A percentile compares a stretch with the other conserved stretches of the same genome.
Conservation (phyloP, 35 echinoderm and acorn worm genomes). For the Strongylocentrotus purpuratus region DNA sequence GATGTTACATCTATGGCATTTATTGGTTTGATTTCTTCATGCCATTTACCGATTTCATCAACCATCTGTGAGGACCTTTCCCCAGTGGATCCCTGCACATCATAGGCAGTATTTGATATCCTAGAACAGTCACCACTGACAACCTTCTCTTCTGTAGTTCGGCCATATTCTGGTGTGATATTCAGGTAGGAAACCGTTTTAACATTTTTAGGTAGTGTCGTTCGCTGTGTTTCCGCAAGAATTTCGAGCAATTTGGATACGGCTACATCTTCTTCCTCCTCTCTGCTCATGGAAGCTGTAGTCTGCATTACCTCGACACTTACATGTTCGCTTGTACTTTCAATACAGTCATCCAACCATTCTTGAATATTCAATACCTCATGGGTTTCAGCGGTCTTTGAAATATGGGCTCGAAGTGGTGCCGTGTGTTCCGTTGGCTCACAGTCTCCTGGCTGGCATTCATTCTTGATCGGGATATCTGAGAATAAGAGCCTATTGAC, state of each 20-base stretch:
- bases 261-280: background rate
- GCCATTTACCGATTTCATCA: constrained; percentile 25
- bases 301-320: background rate
- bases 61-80: background rate
- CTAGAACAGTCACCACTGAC: background rate
- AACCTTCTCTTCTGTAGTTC: background rate
- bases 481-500: background rate
- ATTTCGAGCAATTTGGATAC: constrained; percentile 14
- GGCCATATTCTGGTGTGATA: background rate
- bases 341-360: background rate
- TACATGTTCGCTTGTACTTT: background rate
- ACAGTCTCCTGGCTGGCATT: background rate
- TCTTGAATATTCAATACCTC: background rate
- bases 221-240: background rate
- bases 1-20: background rate
- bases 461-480: background rate
- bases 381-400: background rate
- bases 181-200: background rate
- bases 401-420: background rate
- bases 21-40: constrained; percentile 28
- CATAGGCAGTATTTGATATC: background rate
- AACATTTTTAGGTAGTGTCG: background rate
- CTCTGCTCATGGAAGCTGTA: background rate
- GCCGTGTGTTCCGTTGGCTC: background rate
- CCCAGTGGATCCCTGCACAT: background rate